Conservation (phyloP, 2,888 invertebrate genomes). For the Leuctra nigra region DNA sequence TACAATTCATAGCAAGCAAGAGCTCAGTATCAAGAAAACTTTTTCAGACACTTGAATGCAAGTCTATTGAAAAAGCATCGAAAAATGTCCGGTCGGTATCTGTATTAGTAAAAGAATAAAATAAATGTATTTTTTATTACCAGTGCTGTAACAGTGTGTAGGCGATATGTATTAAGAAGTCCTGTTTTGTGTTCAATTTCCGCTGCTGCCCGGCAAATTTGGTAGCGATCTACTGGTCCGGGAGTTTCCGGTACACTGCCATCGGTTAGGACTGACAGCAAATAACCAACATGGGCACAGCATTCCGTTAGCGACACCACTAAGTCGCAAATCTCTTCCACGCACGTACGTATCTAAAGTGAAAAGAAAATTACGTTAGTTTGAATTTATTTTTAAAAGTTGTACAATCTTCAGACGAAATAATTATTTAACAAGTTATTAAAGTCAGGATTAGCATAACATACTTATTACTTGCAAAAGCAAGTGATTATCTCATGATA, state of each 20-base stretch:
- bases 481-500: no score
- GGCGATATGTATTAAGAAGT: constrained; percentile 20
- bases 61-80: no score
- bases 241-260: constrained; percentile 31
- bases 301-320: constrained; percentile 35
- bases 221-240: constrained; percentile 36
- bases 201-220: constrained; percentile 34
- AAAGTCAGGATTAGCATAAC: no score
- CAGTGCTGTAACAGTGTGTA: constrained; percentile 24
- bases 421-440: no score
- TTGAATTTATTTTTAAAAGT: no score
- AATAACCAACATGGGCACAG: constrained; percentile 36
- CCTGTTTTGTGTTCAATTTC: constrained; percentile 34
- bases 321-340: constrained; percentile 34
- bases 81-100: no score
- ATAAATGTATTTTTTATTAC: constrained; percentile 3
- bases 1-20: no score
- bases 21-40: no score
- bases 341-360: constrained; percentile 23
- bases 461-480: no score
- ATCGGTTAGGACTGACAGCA: constrained; percentile 32
- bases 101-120: background rate
- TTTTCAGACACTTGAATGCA: no score
- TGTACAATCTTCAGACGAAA: no score
- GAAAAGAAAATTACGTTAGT: background rate